Evolutionary conservation across 2,113 vertebrate genomes (phyloP), one percentile per base, ranked within the genome.

Genomic region (Suncus etruscus): DNA sequence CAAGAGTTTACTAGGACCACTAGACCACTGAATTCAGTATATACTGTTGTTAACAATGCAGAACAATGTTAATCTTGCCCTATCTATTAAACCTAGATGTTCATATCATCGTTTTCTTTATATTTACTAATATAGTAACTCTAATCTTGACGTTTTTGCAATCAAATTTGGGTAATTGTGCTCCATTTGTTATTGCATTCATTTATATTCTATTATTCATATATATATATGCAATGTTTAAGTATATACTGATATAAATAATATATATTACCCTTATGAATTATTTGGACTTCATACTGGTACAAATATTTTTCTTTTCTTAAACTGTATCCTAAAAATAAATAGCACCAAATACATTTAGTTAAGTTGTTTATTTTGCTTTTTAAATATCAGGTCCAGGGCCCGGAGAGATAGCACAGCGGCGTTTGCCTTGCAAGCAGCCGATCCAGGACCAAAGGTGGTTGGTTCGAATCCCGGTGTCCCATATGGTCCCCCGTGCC

Each of bases 291-390:
- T 32, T 58, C 39, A 45, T 66, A 8, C 74, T 89, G 78, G 86
- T 16, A 73, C 50, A 39, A 88, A n/a, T 90, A 18, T 86, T 27
- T 83, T 85, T 86, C 22, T 83, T 85, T 92, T 65, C 25, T 89
- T 61, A 73, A 69, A 73, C 31, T 48, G 22, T 3, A 7, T 87
- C 70, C 50, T 50, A 90, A 65, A 91, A 94, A 77, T 89, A 80
- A 69, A 0, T 91, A 70, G 51, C 25, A 69, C 18, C 50, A 70
- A 0, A 83, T 70, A 83, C 63, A 81, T 76, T 58, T 75, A 47
- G 58, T 72, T 86, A 72, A 88, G 9, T n/a, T 12, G 50, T 94
- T 65, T 72, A 16, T 77, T 66, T 75, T 89, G 75, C 9, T 58
- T 79, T 51, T 12, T 70, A 81, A 83, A 12, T 5, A 29, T 29